Percentiles rank a stretch among this genome's conserved stretches.
Conservation (phyloP, 2,797 vertebrate species). For the Sylvilagus floridanus region DNA sequence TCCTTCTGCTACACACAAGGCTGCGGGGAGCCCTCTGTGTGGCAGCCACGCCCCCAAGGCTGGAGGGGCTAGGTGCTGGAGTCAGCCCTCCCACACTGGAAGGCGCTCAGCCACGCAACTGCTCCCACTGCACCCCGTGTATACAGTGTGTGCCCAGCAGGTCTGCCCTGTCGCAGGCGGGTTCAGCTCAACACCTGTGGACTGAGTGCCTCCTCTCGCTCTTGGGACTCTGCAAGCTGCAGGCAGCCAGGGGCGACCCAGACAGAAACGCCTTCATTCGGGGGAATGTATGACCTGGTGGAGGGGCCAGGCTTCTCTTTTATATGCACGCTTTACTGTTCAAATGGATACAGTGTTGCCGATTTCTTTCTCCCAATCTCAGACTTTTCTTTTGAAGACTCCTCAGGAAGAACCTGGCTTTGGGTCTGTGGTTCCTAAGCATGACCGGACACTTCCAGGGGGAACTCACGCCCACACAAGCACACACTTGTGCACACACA, state of each 20-base stretch:
- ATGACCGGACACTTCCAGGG: not conserved
- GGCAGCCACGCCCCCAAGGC: too few species aligned
- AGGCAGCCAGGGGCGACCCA: rapidly evolving
- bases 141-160: rapidly evolving
- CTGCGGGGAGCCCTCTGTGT: not conserved
- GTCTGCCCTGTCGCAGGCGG: not conserved
- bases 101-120: not conserved
- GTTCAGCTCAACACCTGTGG: not conserved
- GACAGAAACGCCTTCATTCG: not conserved
- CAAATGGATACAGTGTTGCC: not conserved
- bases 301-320: not conserved
- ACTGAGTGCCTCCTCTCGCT: rapidly evolving
- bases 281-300: not conserved
- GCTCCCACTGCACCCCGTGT: rapidly evolving
- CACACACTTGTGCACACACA: too few species aligned
- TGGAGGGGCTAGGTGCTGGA: rapidly evolving
- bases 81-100: not conserved
- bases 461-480: not conserved
- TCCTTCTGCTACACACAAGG: not conserved
- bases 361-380: not conserved
- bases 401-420: not conserved
- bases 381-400: not conserved
- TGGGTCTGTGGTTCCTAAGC: not conserved
- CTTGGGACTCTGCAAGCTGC: rapidly evolving
- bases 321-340: conserved; percentile 13